phyloP scores from a whole-genome alignment of 2,888 invertebrate genomes.

The Agrotis ipsilon region DNA sequence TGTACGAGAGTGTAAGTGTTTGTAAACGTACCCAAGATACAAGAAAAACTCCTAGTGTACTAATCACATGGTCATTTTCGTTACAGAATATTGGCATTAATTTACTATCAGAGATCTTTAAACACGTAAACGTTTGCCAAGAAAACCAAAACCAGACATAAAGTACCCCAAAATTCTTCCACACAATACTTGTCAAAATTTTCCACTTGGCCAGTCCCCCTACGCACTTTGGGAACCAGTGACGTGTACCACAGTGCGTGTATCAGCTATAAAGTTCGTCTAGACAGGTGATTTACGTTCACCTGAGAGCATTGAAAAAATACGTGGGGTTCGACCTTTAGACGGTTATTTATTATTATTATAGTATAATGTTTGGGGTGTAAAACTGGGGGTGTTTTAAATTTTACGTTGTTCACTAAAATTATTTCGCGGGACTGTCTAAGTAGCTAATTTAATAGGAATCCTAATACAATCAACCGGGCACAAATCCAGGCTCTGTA shows the following conservation, averaged over 20 bases:
- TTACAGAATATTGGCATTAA: too few species aligned
- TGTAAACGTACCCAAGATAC: too few species aligned
- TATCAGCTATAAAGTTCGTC: slow-evolving; percentile 86
- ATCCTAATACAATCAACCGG: too few species aligned
- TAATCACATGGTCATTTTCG: too few species aligned
- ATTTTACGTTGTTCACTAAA: background rate
- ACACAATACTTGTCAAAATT: slow-evolving; percentile 10
- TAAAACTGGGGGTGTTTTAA: background rate
- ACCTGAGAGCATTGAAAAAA: slow-evolving; percentile 76
- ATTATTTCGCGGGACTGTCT: too few species aligned
- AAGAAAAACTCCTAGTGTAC: too few species aligned
- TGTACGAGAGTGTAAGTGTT: too few species aligned
- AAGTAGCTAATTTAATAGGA: too few species aligned
- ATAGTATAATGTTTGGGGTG: slow-evolving; percentile 38
- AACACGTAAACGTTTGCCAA: background rate
- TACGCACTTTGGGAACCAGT: slow-evolving; percentile 64
- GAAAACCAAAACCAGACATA: background rate
- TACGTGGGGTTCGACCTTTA: slow-evolving; percentile 43
- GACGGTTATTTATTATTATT: slow-evolving; percentile 54
- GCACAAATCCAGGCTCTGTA: too few species aligned
- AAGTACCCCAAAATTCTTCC: background rate
- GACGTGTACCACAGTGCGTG: slow-evolving; percentile 79
- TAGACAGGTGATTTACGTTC: slow-evolving; percentile 87
- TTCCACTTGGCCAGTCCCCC: slow-evolving; percentile 7
- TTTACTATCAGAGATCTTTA: background rate